Conservation (phyloP, 1,140 invertebrate genomes). For the Oryzaephilus surinamensis region DNA sequence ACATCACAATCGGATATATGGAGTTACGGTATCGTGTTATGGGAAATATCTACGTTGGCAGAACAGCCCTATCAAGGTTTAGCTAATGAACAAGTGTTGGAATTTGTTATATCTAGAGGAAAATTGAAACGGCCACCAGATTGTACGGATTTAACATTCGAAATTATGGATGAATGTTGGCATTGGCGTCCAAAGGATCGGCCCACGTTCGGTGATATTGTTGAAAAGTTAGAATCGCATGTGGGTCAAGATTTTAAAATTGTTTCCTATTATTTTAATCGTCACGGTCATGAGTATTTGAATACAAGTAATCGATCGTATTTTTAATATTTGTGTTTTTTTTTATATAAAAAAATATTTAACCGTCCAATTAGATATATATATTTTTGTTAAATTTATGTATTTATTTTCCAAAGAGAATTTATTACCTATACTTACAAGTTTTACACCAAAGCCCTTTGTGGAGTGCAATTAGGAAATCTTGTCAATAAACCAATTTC, state of each 20-base stretch:
- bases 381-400: no score
- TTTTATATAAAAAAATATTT: slow-evolving; percentile 3
- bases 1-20: slow-evolving; percentile 65
- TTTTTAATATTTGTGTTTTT: slow-evolving; percentile 11
- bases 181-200: slow-evolving; percentile 42
- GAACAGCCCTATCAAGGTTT: slow-evolving; percentile 67
- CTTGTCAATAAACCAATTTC: no score
- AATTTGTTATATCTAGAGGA: slow-evolving; percentile 54
- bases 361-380: no score
- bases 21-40: slow-evolving; percentile 65
- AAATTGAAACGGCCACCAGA: slow-evolving; percentile 49
- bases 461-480: no score
- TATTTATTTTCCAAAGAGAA: neutral
- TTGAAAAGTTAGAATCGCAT: slow-evolving; percentile 45
- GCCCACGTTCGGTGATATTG: slow-evolving; percentile 75
- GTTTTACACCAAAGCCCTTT: slow-evolving; percentile 5
- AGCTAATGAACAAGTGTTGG: slow-evolving; percentile 52
- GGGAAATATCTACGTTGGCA: slow-evolving; percentile 65
- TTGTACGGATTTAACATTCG: slow-evolving; percentile 37
- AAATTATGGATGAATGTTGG: slow-evolving; percentile 40
- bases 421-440: slow-evolving; percentile 2
- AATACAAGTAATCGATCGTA: slow-evolving; percentile 17
- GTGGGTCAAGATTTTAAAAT: slow-evolving; percentile 51
- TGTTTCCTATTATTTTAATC: slow-evolving; percentile 67
- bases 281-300: slow-evolving; percentile 45